Percentiles rank a stretch among this genome's conserved stretches.
phyloP scores from a whole-genome alignment of 2,888 invertebrate species.

The Alviniconcha strummeri region DNA sequence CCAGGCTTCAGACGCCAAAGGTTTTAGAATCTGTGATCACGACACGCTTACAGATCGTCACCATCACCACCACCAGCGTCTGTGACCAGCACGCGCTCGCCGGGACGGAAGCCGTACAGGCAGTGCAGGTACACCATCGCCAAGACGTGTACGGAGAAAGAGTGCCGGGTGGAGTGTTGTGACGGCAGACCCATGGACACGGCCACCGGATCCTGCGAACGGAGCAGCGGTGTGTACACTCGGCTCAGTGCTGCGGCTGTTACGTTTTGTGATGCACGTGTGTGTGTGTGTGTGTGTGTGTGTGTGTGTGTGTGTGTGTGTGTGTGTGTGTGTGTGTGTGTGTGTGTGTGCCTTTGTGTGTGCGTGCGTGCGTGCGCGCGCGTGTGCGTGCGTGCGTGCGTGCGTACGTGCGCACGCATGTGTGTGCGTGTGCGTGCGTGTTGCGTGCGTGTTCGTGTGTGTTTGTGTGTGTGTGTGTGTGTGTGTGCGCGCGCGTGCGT shows the following conservation, averaged over 20 bases:
- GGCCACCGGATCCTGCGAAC: not conserved
- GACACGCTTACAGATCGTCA: no score
- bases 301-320: not conserved
- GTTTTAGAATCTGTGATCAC: no score
- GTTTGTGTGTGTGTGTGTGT: not conserved
- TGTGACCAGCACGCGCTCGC: no score
- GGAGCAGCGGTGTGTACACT: no score
- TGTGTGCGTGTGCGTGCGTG: not conserved
- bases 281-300: not conserved
- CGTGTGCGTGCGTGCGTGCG: not conserved
- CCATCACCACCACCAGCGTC: no score
- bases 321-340: not conserved
- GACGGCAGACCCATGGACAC: not conserved
- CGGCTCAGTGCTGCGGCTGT: no score
- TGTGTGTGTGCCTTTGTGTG: not conserved
- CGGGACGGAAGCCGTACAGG: no score
- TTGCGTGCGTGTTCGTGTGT: not conserved
- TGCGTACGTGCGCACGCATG: not conserved
- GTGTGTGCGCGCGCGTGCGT: not conserved
- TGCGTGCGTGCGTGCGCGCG: not conserved
- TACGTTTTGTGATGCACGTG: not conserved
- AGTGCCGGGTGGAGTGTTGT: constrained; percentile 1
- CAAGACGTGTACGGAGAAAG: not conserved
- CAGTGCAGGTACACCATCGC: not conserved
- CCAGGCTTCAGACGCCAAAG: no score